Percentiles rank a stretch among this genome's conserved stretches.
These are phyloP conservation scores for Aphis gossypii DNA, from an alignment of 1,140 invertebrate species.

Conservation along the genomic window DNA sequence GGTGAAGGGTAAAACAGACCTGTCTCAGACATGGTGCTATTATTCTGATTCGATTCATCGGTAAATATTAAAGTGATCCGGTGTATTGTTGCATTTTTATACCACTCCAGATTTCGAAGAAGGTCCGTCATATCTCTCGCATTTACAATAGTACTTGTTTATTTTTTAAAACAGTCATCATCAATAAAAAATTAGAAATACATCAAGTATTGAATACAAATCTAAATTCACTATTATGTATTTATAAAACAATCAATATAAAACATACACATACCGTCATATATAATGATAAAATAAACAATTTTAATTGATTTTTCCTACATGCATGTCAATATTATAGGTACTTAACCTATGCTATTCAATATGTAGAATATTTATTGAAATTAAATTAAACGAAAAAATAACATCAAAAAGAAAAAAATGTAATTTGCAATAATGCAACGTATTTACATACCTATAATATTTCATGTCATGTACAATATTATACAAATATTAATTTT, in stretches of 20 bases:
- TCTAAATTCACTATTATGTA: background rate
- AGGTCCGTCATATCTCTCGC: background rate
- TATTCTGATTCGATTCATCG: constrained; percentile 46
- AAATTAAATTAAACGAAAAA: background rate
- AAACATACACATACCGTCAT: background rate
- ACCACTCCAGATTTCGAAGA: constrained; percentile 40
- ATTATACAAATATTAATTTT: background rate
- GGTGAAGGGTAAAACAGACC: constrained; percentile 41
- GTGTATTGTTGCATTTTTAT: background rate
- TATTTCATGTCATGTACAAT: background rate
- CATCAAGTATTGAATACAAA: background rate
- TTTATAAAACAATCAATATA: background rate
- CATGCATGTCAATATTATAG: background rate
- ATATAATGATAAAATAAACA: background rate
- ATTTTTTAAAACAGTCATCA: constrained; percentile 37
- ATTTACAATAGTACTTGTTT: background rate
- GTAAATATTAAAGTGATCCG: constrained; percentile 23
- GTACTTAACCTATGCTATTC: background rate
- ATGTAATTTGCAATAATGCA: background rate
- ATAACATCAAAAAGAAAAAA: background rate
- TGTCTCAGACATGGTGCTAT: constrained; percentile 15
- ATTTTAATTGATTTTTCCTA: background rate
- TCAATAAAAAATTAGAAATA: background rate
- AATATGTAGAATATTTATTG: background rate
- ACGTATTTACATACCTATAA: background rate